Percentiles rank a stretch among this genome's conserved stretches.
Conservation (phyloP, 2,113 vertebrate species). For the Poecile atricapillus region DNA sequence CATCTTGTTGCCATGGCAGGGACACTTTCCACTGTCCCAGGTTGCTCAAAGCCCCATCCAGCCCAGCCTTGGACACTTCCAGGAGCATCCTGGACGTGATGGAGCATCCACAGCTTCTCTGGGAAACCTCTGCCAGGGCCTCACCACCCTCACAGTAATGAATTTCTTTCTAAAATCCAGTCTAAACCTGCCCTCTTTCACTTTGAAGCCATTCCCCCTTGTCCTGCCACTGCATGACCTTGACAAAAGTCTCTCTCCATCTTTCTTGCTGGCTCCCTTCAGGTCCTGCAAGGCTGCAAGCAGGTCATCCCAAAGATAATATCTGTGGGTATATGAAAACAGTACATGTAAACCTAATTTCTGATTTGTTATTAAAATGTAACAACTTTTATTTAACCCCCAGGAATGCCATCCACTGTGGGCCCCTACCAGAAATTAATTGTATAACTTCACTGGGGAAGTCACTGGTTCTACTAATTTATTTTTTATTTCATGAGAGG, state of each 20-base stretch:
- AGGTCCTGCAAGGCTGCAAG: background rate
- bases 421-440: background rate
- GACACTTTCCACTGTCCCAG: fast-evolving
- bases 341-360: background rate
- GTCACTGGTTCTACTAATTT: background rate
- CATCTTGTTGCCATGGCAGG: background rate
- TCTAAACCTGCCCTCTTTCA: background rate
- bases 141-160: fast-evolving
- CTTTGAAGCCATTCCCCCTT: background rate
- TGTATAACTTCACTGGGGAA: background rate
- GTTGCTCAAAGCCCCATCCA: background rate
- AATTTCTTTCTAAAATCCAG: background rate
- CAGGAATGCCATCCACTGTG: background rate
- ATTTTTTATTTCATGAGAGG: background rate
- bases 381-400: background rate
- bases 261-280: background rate
- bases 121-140: background rate
- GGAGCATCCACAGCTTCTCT: fast-evolving
- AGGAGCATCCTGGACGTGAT: background rate
- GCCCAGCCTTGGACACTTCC: background rate
- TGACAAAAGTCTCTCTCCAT: background rate
- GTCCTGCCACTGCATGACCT: background rate
- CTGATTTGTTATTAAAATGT: background rate
- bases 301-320: background rate
- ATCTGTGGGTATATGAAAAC: background rate